A percentile compares a stretch with the other conserved stretches of the same genome.
These are phyloP conservation scores for Antechinus stuartii DNA, from an alignment of 2,113 vertebrate genomes.

Conservation along the genomic window DNA sequence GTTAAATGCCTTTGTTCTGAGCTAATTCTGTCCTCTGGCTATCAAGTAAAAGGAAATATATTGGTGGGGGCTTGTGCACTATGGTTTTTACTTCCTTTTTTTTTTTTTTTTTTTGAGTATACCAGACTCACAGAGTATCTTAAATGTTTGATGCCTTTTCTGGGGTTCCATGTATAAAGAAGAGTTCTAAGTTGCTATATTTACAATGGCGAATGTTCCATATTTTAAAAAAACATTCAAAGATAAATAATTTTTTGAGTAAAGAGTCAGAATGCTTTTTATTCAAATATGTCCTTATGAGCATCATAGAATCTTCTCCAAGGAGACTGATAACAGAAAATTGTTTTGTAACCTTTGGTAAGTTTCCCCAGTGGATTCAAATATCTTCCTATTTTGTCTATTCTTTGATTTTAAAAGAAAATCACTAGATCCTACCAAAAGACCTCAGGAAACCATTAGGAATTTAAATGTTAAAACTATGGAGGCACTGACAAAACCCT, in stretches of 20 bases:
- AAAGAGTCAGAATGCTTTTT: not conserved
- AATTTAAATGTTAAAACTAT: not conserved
- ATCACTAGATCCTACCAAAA: not conserved
- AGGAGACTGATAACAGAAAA: not conserved
- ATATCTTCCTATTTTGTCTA: conserved; percentile 2
- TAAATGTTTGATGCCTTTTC: not conserved
- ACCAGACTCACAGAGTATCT: not conserved
- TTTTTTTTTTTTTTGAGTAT: not conserved
- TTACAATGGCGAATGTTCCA: not conserved
- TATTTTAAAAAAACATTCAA: not conserved
- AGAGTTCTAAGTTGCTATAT: not conserved
- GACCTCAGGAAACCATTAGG: not conserved
- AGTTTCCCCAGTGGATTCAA: not conserved
- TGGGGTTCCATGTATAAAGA: not conserved
- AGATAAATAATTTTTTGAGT: not conserved
- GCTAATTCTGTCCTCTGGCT: not conserved
- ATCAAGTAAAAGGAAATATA: not conserved
- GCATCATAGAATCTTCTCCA: not conserved
- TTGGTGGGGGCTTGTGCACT: not conserved
- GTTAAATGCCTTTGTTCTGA: not conserved
- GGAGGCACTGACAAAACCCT: not conserved
- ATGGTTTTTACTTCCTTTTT: not conserved
- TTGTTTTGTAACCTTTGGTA: not conserved
- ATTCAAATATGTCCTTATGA: not conserved
- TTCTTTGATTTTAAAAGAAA: conserved; percentile 1